Percentiles rank a stretch among this genome's conserved stretches.
These are phyloP conservation scores for Venusia cambrica DNA, from an alignment of 2,888 invertebrate species.

Conservation along the genomic window DNA sequence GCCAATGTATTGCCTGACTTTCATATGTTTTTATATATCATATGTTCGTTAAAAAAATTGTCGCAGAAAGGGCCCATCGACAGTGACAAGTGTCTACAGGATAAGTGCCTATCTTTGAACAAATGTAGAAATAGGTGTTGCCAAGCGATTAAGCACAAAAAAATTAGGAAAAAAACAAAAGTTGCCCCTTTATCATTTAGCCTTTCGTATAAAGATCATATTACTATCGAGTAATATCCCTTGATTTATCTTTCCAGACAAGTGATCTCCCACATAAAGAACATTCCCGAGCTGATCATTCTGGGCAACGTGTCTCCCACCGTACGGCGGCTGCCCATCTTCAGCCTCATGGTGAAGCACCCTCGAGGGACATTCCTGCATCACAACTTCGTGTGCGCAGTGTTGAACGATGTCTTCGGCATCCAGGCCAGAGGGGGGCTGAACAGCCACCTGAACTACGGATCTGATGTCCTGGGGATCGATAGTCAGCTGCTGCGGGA, in stretches of 20 bases:
- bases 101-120: too few relatives aligned
- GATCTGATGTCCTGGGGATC: constrained; percentile 91
- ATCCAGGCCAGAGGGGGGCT: constrained; percentile 92
- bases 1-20: too few relatives aligned
- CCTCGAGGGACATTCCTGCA: constrained; percentile 91
- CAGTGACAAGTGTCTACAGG: too few relatives aligned
- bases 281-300: constrained; percentile 89
- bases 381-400: constrained; percentile 92
- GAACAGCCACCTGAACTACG: constrained; percentile 91
- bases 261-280: constrained; percentile 89
- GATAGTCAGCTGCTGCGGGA: constrained; percentile 87
- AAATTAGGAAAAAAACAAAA: too few relatives aligned
- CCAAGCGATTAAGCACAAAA: too few relatives aligned
- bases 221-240: too few relatives aligned
- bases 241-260: constrained; percentile 80
- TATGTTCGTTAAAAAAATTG: too few relatives aligned
- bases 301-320: constrained; percentile 86
- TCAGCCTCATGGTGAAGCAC: constrained; percentile 92
- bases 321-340: constrained; percentile 87
- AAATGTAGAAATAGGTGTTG: too few relatives aligned
- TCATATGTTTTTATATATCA: too few relatives aligned
- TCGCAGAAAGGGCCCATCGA: too few relatives aligned
- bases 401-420: constrained; percentile 95
- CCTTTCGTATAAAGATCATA: too few relatives aligned
- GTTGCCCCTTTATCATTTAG: too few relatives aligned